Conservation (phyloP, 2,113 vertebrate genomes). For the Dendropsophus ebraccatus region DNA sequence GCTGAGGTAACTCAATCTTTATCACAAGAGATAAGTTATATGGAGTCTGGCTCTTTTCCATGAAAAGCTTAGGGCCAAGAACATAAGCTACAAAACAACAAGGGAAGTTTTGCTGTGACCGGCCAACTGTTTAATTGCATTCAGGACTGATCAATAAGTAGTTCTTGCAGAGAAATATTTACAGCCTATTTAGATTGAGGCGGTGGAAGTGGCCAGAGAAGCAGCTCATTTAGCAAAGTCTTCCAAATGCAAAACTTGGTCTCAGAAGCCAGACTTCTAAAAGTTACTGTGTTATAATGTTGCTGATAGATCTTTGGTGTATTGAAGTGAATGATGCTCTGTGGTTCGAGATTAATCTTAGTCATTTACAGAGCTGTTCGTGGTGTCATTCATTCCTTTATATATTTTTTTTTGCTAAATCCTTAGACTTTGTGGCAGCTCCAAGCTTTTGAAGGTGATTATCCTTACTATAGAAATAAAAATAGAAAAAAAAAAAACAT, state of each 20-base stretch:
- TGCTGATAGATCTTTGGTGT: not conserved
- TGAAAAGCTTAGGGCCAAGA: slow-evolving; percentile 46
- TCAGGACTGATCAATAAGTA: slow-evolving; percentile 45
- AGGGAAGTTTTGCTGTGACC: slow-evolving; percentile 26
- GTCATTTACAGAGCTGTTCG: not conserved
- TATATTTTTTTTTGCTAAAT: not conserved
- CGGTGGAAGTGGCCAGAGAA: slow-evolving; percentile 47
- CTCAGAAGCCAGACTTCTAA: slow-evolving; percentile 10
- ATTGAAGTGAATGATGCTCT: not conserved
- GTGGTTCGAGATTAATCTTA: not conserved
- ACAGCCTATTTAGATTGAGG: not conserved
- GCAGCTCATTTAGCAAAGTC: slow-evolving; percentile 42
- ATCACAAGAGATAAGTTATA: slow-evolving; percentile 34
- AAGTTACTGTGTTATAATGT: slow-evolving; percentile 23
- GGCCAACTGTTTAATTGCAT: slow-evolving; percentile 45
- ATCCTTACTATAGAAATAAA: not conserved
- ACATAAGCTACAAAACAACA: slow-evolving; percentile 57
- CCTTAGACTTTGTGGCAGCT: not conserved
- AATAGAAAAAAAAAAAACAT: not conserved
- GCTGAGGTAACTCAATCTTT: not conserved
- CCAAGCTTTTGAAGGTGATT: not conserved
- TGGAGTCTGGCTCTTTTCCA: slow-evolving; percentile 15
- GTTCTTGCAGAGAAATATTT: slow-evolving; percentile 44
- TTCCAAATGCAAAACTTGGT: slow-evolving; percentile 7
- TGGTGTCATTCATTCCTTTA: not conserved